Evolutionary conservation across 2,113 vertebrate genomes (phyloP).

Genomic region (Dendrocopos noguchii): DNA sequence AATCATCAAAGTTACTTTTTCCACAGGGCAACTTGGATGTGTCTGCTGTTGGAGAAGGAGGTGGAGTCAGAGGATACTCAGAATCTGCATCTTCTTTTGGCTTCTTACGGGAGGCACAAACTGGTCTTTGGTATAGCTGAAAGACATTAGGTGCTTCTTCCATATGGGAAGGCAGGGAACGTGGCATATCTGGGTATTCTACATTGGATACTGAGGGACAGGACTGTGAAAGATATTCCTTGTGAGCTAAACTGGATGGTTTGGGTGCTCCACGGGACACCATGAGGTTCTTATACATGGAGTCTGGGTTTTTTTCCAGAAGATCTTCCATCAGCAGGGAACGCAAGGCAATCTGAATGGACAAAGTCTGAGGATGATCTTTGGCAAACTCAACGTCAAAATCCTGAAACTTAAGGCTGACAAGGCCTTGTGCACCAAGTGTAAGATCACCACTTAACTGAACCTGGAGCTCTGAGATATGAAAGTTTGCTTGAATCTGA

Average conservation of each 20-base stretch:
- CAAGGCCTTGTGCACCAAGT: slow-evolving; percentile 91
- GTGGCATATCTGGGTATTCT: slow-evolving; percentile 93
- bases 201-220: slow-evolving; percentile 89
- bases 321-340: slow-evolving; percentile 97
- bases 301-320: slow-evolving; percentile 90
- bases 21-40: slow-evolving; percentile 64
- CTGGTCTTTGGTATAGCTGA: slow-evolving; percentile 93
- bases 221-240: slow-evolving; percentile 96
- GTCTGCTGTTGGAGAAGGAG: slow-evolving; percentile 89
- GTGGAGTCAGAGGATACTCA: slow-evolving; percentile 90
- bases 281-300: slow-evolving; percentile 94
- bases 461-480: slow-evolving; percentile 91
- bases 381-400: slow-evolving; percentile 93
- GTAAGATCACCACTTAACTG: slow-evolving; percentile 92
- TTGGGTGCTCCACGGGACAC: slow-evolving; percentile 95
- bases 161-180: slow-evolving; percentile 94
- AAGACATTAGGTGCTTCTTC: slow-evolving; percentile 97
- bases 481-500: slow-evolving; percentile 90
- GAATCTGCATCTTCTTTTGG: slow-evolving; percentile 81
- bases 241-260: slow-evolving; percentile 87
- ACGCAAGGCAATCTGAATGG: slow-evolving; percentile 88
- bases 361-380: slow-evolving; percentile 90
- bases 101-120: slow-evolving; percentile 79
- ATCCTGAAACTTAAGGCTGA: slow-evolving; percentile 94
- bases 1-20: slow-evolving; percentile 89